Evolutionary conservation across 2,888 invertebrate genomes (phyloP), one percentile per base, ranked within the genome.

Genomic region (Mesoligia furuncula): DNA sequence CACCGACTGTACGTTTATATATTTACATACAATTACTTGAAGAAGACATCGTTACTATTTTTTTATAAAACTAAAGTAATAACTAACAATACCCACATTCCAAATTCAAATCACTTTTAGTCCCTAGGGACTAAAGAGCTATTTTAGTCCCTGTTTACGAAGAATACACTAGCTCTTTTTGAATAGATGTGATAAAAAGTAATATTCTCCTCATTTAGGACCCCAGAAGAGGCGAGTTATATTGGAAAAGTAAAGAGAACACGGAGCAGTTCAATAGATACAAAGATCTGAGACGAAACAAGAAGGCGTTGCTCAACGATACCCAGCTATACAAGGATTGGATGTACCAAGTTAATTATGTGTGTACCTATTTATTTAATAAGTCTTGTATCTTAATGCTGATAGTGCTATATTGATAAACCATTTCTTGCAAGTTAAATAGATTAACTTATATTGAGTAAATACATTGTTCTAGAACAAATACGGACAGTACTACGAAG

Each of bases 401-500:
- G 8, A 27, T 8, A 67, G 13, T 15, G 67, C 9, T 69, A 69
- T 11, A 5, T n/a, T 59, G 7, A n/a, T 39, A 31, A 62, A 11
- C 3, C 17, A 31, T 51, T 42, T 39, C 24, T 42, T 39, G 24
- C 6, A 51, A 39, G n/a, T 6, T 31, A 39, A 27, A 20, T 48
- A 48, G 9, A 77, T 1, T 31, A 9, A 66, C 3, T 36, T 11
- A 51, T 66, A 24, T 13, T 48, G 5, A 51, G 7, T 71, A 20
- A 20, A 27, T 31, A 1, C 20, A 67, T 73, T n/a, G n/a, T 81
- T 83, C 66, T 39, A 96, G 96, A 93, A 96, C 75, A 89, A 91
- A 83, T 90, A 88, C 20, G 96, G 96, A 0, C 92, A 93, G 61
- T 96, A 96, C 80, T 95, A 96, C 75, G 96, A 96, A 87, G 95